These are phyloP conservation scores for Tenualosa thibaudeaui DNA, from an alignment of 2,797 vertebrate genomes.

Conservation along the genomic window DNA sequence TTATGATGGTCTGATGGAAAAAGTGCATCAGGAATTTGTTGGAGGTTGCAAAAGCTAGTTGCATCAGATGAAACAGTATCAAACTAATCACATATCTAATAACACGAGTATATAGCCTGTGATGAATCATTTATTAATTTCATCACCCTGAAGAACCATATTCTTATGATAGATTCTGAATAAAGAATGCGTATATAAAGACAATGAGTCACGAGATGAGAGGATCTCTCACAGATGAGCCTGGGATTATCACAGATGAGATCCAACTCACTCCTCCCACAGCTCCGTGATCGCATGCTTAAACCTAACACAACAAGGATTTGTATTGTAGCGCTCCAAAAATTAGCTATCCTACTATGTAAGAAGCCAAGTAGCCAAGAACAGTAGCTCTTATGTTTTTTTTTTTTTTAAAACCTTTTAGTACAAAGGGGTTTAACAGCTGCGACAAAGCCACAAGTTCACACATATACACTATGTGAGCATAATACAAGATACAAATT, in stretches of 20 bases:
- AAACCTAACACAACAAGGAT: background rate
- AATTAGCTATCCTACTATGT: background rate
- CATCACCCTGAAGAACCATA: background rate
- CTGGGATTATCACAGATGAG: background rate
- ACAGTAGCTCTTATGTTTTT: background rate
- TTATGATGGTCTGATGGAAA: background rate
- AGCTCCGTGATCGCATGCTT: background rate
- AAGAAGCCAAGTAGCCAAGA: background rate
- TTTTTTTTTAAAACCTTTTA: background rate
- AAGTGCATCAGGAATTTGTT: background rate
- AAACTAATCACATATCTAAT: background rate
- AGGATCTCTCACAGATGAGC: background rate
- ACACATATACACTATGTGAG: background rate
- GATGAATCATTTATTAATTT: background rate
- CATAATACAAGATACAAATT: background rate
- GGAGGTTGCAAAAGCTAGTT: background rate
- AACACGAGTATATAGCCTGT: background rate
- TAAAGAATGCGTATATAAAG: background rate
- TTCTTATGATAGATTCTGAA: background rate
- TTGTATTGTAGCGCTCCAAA: background rate
- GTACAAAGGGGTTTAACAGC: background rate
- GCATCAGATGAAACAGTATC: background rate
- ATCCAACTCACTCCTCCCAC: background rate
- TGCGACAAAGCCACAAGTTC: background rate
- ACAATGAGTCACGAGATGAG: background rate